These are phyloP conservation scores for Oncorhynchus gorbuscha DNA, from an alignment of 2,113 vertebrate species.

Conservation along the genomic window DNA sequence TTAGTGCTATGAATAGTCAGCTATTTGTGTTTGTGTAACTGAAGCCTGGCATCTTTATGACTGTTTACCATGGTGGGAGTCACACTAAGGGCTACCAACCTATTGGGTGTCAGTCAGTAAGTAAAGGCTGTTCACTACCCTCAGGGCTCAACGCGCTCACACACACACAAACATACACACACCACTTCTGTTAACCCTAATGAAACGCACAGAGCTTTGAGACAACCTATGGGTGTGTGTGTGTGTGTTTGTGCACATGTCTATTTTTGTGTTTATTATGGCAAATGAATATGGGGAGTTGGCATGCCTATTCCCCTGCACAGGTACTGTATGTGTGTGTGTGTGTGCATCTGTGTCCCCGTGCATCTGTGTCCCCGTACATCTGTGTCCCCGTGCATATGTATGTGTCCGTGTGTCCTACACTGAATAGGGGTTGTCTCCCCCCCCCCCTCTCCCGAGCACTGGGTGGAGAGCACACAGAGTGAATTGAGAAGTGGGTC, in stretches of 20 bases:
- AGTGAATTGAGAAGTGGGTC: slow-evolving; percentile 50
- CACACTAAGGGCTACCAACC: slow-evolving; percentile 17
- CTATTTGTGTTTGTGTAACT: slow-evolving; percentile 73
- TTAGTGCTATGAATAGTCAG: slow-evolving; percentile 72
- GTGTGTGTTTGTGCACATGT: slow-evolving; percentile 8
- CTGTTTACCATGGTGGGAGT: slow-evolving; percentile 63
- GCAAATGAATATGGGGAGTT: slow-evolving; percentile 33
- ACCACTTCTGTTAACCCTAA: slow-evolving; percentile 59
- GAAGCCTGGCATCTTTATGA: slow-evolving; percentile 63
- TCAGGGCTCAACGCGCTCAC: slow-evolving; percentile 37
- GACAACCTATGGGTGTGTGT: slow-evolving; percentile 28
- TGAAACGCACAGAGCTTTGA: slow-evolving; percentile 43
- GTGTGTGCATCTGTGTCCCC: too few relatives aligned
- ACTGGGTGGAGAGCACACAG: slow-evolving; percentile 38
- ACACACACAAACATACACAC: slow-evolving; percentile 15
- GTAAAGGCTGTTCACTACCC: slow-evolving; percentile 41
- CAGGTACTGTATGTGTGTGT: slow-evolving; percentile 25
- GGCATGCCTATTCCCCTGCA: slow-evolving; percentile 53
- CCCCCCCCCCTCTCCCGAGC: slow-evolving; percentile 1
- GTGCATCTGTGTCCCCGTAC: too few relatives aligned
- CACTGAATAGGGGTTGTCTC: neutral
- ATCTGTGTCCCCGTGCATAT: neutral
- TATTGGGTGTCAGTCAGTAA: slow-evolving; percentile 36
- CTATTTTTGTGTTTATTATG: slow-evolving; percentile 59
- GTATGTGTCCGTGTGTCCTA: slow-evolving; percentile 20